Evolutionary conservation across 2,888 invertebrate species (phyloP), one percentile per base, ranked within the genome.

Genomic region (Scaptomyza cyrtandrae): DNA sequence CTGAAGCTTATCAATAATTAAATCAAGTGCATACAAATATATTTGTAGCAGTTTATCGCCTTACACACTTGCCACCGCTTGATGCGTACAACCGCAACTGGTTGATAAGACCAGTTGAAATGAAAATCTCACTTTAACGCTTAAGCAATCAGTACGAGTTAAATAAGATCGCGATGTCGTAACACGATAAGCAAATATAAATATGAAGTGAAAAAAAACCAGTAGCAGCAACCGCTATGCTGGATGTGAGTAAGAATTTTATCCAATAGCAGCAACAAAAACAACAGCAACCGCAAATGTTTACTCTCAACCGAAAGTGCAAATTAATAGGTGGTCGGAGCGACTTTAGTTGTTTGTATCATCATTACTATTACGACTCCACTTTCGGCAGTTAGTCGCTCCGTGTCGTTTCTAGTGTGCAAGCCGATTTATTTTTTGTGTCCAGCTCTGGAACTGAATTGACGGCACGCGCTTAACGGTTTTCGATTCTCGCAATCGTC

Each of bases 151-250:
- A 61, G 5, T 59, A 24, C 54, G 59, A 33, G 50, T 68, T 55
- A 49, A 53, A 43, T 68, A 53, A 58, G 29, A 56, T 61, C 59
- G 16, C 19, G 41, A 48, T 65, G 29, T 69, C 69, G 64, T 82
- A 83, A 69, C 71, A 66, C 46, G 33, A 68, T 70, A 82, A 86
- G 77, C 61, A 83, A 64, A 68, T 39, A 56, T 63, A 75, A 59
- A 65, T 54, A 60, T 58, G 27, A 65, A 39, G n/a, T 27, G 2
- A 24, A 24, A 31, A 41, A 37, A 65, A 61, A 14, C 43, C 62
- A 80, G 57, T 53, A 65, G 46, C 24, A 65, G 46, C 19, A 24
- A 29, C 45, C 37, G 45, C 35, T 29, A 55, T 46, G 54, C 19
- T 66, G 19, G 14, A 54, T 33, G 24, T 27, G 35, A 39, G 39